Evolutionary conservation across 1,140 invertebrate genomes (phyloP).

Genomic region (Nomia melanderi): DNA sequence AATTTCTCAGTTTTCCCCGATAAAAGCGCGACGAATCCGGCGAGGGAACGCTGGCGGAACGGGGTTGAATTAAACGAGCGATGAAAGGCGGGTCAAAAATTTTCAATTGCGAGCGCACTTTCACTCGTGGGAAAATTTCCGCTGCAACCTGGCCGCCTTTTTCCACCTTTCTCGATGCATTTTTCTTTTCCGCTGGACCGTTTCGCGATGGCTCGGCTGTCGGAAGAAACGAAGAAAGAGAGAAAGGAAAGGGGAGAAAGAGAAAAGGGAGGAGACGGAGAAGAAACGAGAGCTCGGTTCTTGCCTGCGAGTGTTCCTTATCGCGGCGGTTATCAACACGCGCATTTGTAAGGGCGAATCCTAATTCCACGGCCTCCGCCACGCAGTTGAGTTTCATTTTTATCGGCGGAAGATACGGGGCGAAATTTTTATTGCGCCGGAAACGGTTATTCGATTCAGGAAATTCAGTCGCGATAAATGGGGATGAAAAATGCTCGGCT

Average conservation of each 20-base stretch:
- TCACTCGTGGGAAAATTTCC: constrained; percentile 12
- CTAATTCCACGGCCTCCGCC: neutral
- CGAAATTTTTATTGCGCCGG: neutral
- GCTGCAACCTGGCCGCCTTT: neutral
- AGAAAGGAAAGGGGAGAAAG: too few species aligned
- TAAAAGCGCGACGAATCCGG: too few species aligned
- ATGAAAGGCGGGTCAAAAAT: constrained; percentile 22
- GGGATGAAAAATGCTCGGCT: neutral
- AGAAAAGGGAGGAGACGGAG: too few species aligned
- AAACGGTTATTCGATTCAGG: neutral
- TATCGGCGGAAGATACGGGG: neutral
- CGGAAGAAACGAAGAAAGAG: neutral
- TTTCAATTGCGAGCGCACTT: constrained; percentile 31
- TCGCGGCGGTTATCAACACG: constrained; percentile 8
- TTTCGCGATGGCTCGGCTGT: neutral
- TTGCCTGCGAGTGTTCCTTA: neutral
- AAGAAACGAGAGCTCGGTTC: neutral
- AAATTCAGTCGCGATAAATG: neutral
- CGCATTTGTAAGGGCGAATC: neutral
- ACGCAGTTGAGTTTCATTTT: neutral
- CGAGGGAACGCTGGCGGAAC: neutral
- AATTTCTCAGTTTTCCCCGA: neutral
- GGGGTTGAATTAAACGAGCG: neutral
- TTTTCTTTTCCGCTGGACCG: neutral
- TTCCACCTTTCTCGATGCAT: neutral